phyloP scores from a whole-genome alignment of 2,888 invertebrate species.

The Leptinotarsa juncta region DNA sequence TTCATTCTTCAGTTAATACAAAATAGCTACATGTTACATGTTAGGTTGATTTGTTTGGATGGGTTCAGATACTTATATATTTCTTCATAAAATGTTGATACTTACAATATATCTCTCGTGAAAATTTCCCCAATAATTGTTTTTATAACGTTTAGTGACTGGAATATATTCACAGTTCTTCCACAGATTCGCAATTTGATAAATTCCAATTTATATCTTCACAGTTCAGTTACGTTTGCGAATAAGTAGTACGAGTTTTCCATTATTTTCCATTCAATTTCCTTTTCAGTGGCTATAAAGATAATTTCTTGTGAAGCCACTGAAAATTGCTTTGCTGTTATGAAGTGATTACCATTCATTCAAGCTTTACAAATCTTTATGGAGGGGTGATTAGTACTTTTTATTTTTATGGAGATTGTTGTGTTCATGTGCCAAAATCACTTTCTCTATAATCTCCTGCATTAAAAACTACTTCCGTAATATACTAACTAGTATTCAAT shows the following conservation, averaged over 20 bases:
- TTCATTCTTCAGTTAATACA: slow-evolving; percentile 24
- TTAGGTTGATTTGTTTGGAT: slow-evolving; percentile 19
- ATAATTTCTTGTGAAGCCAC: slow-evolving; percentile 23
- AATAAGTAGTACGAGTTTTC: slow-evolving; percentile 30
- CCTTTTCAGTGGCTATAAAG: slow-evolving; percentile 23
- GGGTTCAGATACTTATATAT: slow-evolving; percentile 2
- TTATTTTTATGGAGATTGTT: too few species aligned
- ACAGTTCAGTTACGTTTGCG: slow-evolving; percentile 35
- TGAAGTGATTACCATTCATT: neutral
- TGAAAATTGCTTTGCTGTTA: slow-evolving; percentile 6
- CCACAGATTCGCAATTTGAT: slow-evolving; percentile 2
- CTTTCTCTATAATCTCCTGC: too few species aligned
- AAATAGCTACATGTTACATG: slow-evolving; percentile 36
- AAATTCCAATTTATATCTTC: slow-evolving; percentile 42
- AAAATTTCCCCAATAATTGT: too few species aligned
- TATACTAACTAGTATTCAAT: too few species aligned
- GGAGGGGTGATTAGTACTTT: too few species aligned
- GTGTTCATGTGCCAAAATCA: too few species aligned
- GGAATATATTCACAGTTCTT: neutral
- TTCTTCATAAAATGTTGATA: neutral
- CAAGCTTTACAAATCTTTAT: neutral
- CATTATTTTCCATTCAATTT: slow-evolving; percentile 42
- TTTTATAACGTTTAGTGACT: too few species aligned
- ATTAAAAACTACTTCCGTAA: too few species aligned
- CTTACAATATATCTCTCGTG: too few species aligned